A percentile compares a stretch with the other conserved stretches of the same genome.
These are phyloP conservation scores for Pteropus rufus DNA, from an alignment of 2,797 vertebrate genomes.

Conservation along the genomic window DNA sequence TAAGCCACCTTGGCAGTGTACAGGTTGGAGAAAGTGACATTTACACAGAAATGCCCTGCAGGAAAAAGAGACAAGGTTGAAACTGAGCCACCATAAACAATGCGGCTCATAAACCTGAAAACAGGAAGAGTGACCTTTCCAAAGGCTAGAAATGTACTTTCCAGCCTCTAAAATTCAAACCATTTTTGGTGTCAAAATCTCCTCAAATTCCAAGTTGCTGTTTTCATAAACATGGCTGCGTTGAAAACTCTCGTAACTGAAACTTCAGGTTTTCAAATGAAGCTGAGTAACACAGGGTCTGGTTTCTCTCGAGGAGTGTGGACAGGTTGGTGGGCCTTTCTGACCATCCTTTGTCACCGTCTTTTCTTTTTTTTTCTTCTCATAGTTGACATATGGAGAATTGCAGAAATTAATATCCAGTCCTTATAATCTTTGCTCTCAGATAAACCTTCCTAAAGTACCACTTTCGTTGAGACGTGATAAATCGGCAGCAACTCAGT, in stretches of 20 bases:
- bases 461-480: background rate
- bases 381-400: background rate
- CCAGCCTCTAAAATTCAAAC: slow-evolving; percentile 46
- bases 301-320: background rate
- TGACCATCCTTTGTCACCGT: background rate
- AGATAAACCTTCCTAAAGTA: background rate
- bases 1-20: background rate
- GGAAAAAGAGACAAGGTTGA: slow-evolving; percentile 46
- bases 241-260: background rate
- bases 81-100: slow-evolving; percentile 45
- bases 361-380: background rate
- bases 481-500: background rate
- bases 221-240: slow-evolving; percentile 26
- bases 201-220: background rate
- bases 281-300: background rate
- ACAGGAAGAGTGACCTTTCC: slow-evolving; percentile 64
- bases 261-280: background rate
- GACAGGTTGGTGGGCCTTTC: background rate
- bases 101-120: slow-evolving; percentile 30
- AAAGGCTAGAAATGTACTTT: slow-evolving; percentile 55
- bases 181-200: slow-evolving; percentile 48
- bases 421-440: background rate
- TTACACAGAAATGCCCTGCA: slow-evolving; percentile 43
- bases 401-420: background rate
- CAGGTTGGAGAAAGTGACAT: slow-evolving; percentile 46